Evolutionary conservation across 2,888 invertebrate genomes (phyloP), one percentile per base, ranked within the genome.

Genomic region (Phania funesta): DNA sequence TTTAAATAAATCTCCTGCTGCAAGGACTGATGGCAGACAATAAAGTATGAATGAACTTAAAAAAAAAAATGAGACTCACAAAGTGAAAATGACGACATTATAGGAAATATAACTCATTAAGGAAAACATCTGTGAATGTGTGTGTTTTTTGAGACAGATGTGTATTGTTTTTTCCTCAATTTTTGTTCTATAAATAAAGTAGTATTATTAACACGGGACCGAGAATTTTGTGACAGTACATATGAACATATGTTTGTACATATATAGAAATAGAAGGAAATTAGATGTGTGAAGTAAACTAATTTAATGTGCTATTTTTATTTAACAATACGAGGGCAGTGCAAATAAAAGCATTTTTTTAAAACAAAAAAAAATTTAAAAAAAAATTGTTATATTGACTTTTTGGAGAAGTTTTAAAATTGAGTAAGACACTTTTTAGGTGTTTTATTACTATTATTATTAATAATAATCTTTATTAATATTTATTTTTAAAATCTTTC

Each of bases 21-120:
- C 16, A 73, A 62, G 41, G 62, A 73, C 62, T 73, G 8, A 26
- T 52, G 60, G 44, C 62, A 56, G 52, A 46, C 16, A 64, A 54
- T 18, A 24, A 67, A 50, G 52, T 60, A 52, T 75, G 29, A 52
- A 76, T 44, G 32, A 44, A 60, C 60, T 68, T 60, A 50, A 58
- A 41, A 29, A 50, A 58, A 41, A 29, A 18, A n/a, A 24, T 18
- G 2, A 6, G 24, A 16, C 3, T 5, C 35, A 35, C 24, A 48
- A 26, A 13, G 0, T 29, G 6, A 50, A 35, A 29, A 22, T n/a
- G 35, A 22, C 13, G 11, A 22, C 1, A 50, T 60, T 3, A 50
- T 52, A 32, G 29, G 46, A 58, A 48, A 38, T n/a, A 38, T 38
- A 38, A 38, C 4, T 38, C 35, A 54, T 48, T 65, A 41, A 56